Conservation (phyloP, 2,797 vertebrate genomes). For the Argyrosomus regius region DNA sequence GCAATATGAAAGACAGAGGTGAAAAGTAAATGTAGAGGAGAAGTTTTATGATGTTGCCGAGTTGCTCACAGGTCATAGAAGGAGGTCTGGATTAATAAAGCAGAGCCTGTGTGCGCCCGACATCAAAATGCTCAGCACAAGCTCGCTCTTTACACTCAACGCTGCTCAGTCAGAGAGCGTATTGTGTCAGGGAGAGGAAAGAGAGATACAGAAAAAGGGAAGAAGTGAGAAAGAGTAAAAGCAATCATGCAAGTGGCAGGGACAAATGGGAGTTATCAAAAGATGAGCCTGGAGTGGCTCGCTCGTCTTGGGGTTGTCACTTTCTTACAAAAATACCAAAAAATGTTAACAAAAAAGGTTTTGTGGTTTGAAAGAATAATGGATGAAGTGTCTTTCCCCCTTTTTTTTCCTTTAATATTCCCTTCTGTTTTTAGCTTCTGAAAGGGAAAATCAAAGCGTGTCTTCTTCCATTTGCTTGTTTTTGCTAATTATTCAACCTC, state of each 20-base stretch:
- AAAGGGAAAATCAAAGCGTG: slow-evolving; percentile 25
- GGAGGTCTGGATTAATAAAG: slow-evolving; percentile 75
- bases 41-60: slow-evolving; percentile 25
- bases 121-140: slow-evolving; percentile 80
- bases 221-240: slow-evolving; percentile 45
- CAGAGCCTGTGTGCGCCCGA: slow-evolving; percentile 69
- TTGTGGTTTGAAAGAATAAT: slow-evolving; percentile 30
- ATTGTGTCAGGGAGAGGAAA: slow-evolving; percentile 61
- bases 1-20: slow-evolving; percentile 31
- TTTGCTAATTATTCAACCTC: neutral
- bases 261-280: slow-evolving; percentile 58
- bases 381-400: slow-evolving; percentile 16
- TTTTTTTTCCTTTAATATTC: slow-evolving; percentile 1
- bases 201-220: slow-evolving; percentile 38
- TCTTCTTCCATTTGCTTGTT: slow-evolving; percentile 11
- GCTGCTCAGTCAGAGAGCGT: slow-evolving; percentile 71
- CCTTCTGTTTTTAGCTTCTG: neutral
- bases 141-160: slow-evolving; percentile 59
- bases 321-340: slow-evolving; percentile 53
- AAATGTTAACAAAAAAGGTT: slow-evolving; percentile 32
- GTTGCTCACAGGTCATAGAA: slow-evolving; percentile 60
- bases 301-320: slow-evolving; percentile 39
- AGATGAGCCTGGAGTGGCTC: slow-evolving; percentile 43
- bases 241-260: slow-evolving; percentile 53
- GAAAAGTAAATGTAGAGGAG: slow-evolving; percentile 27